Evolutionary conservation across 37 sponge, comb jelly and placozoan genomes (phyloP), one percentile per base, ranked within the genome.

Genomic region (Hexactinellida sp.): DNA sequence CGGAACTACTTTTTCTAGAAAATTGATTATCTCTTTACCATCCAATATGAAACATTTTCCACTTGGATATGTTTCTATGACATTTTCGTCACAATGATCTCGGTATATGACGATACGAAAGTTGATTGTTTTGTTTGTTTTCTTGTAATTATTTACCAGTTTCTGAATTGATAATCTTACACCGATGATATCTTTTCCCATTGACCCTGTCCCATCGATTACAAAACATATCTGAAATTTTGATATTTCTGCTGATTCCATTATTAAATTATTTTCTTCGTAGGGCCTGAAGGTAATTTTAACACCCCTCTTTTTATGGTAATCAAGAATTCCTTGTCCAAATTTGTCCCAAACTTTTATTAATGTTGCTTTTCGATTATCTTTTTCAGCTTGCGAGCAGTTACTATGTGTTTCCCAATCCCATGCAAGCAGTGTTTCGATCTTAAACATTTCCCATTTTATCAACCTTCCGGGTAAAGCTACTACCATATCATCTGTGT

Each of bases 191-290:
- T 63, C 76, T n/a, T 10, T 63, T 63, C 28, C 76, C 76, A 63
- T 63, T 63, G 76, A 63, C 32, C 76, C 76, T 21, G 76, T 63
- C 5, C 76, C 76, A 63, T 63, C 76, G 13, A 63, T 63, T n/a
- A 63, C 76, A n/a, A 63, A 63, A 23, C 76, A 63, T 21, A 63
- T 23, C 76, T 63, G 76, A 63, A 32, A 63, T 63, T 23, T 63
- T 19, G 9, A 19, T 63, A 63, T 63, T 41, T 41, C 47, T 7
- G 32, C 21, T 1, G 76, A 63, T 10, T 10, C 21, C 5, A 23
- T 21, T 32, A 32, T 63, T 63, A n/a, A 63, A n/a, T 63, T 28
- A 23, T 63, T 63, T 63, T 63, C 76, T 63, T 63, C 5, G 76
- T 63, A 63, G 5, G 76, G 76, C 13, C 76, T 63, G 13, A 63